Percentiles rank a stretch among this genome's conserved stretches.
These are phyloP conservation scores for Pasiphila rectangulata DNA, from an alignment of 2,888 invertebrate genomes.

Conservation along the genomic window DNA sequence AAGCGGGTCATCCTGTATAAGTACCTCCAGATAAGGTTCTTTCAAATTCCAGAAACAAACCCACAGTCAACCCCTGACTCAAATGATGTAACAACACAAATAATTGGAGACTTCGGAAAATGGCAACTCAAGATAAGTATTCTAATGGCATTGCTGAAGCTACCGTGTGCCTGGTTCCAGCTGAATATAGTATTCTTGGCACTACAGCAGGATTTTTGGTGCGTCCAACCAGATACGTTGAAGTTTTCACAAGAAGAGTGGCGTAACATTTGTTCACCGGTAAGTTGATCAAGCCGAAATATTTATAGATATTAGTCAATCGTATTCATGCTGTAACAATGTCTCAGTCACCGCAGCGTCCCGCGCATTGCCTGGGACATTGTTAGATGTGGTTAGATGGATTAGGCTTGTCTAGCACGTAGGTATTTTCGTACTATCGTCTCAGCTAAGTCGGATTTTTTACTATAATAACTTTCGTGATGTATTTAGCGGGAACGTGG, in stretches of 20 bases:
- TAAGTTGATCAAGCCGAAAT: constrained; percentile 37
- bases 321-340: too few relatives aligned
- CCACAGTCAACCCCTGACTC: not conserved
- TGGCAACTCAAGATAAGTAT: constrained; percentile 80
- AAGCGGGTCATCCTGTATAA: too few relatives aligned
- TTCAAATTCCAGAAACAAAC: constrained; percentile 2
- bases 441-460: too few relatives aligned
- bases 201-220: constrained; percentile 82
- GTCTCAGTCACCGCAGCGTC: too few relatives aligned
- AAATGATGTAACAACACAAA: constrained; percentile 52
- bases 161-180: constrained; percentile 83
- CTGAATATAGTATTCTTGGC: constrained; percentile 83
- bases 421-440: too few relatives aligned
- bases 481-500: too few relatives aligned
- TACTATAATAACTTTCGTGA: too few relatives aligned
- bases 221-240: constrained; percentile 59
- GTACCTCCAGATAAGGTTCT: not conserved
- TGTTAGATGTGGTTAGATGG: too few relatives aligned
- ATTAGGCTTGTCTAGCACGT: too few relatives aligned
- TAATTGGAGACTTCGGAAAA: constrained; percentile 80
- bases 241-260: constrained; percentile 61
- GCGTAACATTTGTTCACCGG: constrained; percentile 64
- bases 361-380: too few relatives aligned
- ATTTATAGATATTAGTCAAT: too few relatives aligned
- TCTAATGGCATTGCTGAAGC: constrained; percentile 79